Percentiles rank a stretch among this genome's conserved stretches.
Conservation (phyloP, 2,797 vertebrate genomes). For the Lutjanus argentimaculatus region DNA sequence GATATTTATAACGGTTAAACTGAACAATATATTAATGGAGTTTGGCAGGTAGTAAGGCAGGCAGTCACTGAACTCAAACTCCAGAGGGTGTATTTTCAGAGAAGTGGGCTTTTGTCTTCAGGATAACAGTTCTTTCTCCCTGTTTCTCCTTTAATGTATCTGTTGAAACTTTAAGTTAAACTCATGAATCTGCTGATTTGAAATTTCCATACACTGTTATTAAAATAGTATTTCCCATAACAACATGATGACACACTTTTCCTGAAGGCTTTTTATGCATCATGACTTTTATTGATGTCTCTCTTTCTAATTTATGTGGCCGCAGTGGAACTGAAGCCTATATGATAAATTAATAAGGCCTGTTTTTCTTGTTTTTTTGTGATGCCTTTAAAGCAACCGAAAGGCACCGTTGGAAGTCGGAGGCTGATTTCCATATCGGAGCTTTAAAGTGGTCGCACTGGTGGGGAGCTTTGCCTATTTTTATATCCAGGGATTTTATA, state of each 20-base stretch:
- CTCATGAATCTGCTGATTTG: background rate
- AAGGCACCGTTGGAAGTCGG: conserved; percentile 18
- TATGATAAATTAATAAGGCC: conserved; percentile 48
- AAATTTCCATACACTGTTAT: background rate
- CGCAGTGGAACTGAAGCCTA: conserved; percentile 40
- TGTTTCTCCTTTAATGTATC: too few species aligned
- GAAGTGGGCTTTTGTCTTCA: too few species aligned
- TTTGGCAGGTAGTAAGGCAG: too few species aligned
- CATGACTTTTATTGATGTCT: conserved; percentile 36
- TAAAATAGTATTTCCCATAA: background rate
- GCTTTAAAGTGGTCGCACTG: conserved; percentile 31
- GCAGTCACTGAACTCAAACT: too few species aligned
- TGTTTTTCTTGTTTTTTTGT: conserved; percentile 3
- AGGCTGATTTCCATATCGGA: conserved; percentile 53
- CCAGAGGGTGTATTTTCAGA: too few species aligned
- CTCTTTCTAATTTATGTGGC: conserved; percentile 40
- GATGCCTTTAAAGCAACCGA: conserved; percentile 37
- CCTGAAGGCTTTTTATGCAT: conserved; percentile 26
- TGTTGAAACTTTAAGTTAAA: background rate
- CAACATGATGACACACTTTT: conserved; percentile 8
- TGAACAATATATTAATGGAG: too few species aligned
- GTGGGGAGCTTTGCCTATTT: conserved; percentile 67
- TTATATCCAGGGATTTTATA: conserved; percentile 71
- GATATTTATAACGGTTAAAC: too few species aligned
- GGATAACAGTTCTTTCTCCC: too few species aligned